Evolutionary conservation across 2,888 invertebrate species (phyloP).

Genomic region (Gortyna flavago): DNA sequence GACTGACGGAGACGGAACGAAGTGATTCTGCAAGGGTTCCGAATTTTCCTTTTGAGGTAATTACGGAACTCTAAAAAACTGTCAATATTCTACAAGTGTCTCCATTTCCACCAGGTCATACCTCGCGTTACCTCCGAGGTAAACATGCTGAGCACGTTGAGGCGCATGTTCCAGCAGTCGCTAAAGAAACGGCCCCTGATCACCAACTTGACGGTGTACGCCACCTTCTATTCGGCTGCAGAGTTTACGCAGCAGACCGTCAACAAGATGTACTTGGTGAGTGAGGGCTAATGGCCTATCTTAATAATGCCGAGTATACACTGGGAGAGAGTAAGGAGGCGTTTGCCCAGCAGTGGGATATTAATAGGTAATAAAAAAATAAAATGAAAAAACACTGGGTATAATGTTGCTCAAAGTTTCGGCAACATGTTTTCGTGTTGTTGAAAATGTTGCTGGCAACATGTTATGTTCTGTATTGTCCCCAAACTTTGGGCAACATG

Average conservation of each 20-base stretch:
- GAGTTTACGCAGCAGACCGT: constrained; percentile 95
- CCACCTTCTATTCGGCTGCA: constrained; percentile 94
- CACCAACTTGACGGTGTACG: constrained; percentile 92
- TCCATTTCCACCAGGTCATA: constrained; percentile 18
- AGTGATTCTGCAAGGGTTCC: background rate
- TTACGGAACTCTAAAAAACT: background rate
- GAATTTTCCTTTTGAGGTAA: background rate
- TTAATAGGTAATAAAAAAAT: no score
- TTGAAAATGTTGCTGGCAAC: background rate
- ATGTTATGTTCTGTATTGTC: background rate
- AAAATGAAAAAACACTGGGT: no score
- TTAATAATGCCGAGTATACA: background rate
- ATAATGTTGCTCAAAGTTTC: background rate
- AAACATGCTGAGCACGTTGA: constrained; percentile 74
- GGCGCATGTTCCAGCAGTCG: constrained; percentile 72
- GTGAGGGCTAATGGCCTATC: constrained; percentile 48
- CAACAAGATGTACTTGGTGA: constrained; percentile 92
- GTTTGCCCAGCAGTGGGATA: no score
- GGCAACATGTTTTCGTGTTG: background rate
- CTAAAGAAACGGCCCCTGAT: constrained; percentile 88
- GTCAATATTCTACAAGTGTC: background rate
- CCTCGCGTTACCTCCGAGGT: constrained; percentile 9
- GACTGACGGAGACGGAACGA: background rate
- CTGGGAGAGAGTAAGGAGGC: no score
- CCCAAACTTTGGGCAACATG: background rate